Evolutionary conservation across 2,113 vertebrate species (phyloP).

Genomic region (Malurus elegans): DNA sequence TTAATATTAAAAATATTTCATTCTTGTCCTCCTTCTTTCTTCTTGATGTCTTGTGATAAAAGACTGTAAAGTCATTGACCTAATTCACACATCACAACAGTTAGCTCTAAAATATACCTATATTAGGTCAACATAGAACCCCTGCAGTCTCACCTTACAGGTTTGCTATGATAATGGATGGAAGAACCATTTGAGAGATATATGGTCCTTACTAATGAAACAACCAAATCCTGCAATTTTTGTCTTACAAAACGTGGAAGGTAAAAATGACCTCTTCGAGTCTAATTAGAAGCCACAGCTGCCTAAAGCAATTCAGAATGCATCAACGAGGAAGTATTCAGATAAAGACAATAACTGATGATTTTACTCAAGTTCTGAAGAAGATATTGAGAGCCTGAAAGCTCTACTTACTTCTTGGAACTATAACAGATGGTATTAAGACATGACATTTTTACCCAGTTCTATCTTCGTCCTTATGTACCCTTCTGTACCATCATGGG

Average conservation of each 20-base stretch:
- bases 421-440: not conserved
- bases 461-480: not conserved
- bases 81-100: not conserved
- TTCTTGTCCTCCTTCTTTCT: not conserved
- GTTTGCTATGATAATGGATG: not conserved
- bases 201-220: not conserved
- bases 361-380: not conserved
- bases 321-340: not conserved
- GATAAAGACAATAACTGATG: not conserved
- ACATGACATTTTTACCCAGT: not conserved
- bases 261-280: not conserved
- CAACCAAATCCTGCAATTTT: not conserved
- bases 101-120: not conserved
- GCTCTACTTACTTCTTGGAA: not conserved
- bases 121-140: not conserved
- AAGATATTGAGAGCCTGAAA: not conserved
- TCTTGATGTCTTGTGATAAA: not conserved
- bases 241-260: not conserved
- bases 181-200: not conserved
- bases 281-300: not conserved
- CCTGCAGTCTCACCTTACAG: not conserved
- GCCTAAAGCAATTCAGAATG: not conserved
- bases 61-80: not conserved
- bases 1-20: not conserved
- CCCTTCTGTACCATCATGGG: not conserved